Percentiles rank a stretch among this genome's conserved stretches.
These are phyloP conservation scores for Phragmatobia fuliginosa DNA, from an alignment of 2,888 invertebrate species.

Conservation along the genomic window DNA sequence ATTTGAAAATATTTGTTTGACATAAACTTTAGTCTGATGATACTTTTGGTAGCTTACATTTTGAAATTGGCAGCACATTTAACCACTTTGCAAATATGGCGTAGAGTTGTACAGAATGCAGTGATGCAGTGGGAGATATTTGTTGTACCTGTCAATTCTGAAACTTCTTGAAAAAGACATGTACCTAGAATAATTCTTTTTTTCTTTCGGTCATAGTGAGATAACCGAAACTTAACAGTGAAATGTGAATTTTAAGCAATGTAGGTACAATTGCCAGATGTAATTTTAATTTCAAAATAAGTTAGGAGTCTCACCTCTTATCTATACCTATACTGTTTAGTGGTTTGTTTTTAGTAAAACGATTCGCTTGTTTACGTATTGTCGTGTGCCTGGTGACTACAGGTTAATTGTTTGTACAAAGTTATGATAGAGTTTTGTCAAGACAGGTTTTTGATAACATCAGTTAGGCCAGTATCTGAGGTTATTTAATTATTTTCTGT, in stretches of 20 bases:
- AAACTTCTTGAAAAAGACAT: conserved; percentile 75
- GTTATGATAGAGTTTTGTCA: conserved; percentile 63
- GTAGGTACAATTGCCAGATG: conserved; percentile 68
- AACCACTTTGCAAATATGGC: conserved; percentile 79
- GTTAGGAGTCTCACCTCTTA: conserved; percentile 59
- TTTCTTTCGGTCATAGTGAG: conserved; percentile 63
- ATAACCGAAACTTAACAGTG: conserved; percentile 68
- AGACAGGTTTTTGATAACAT: conserved; percentile 56
- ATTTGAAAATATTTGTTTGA: neutral
- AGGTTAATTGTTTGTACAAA: conserved; percentile 35
- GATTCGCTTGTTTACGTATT: conserved; percentile 62
- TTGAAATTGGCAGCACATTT: conserved; percentile 57
- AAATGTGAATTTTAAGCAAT: conserved; percentile 81
- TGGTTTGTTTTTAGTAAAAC: conserved; percentile 62
- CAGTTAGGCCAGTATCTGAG: conserved; percentile 27
- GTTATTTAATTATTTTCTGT: conserved; percentile 12
- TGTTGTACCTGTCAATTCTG: conserved; percentile 77
- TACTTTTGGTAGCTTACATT: conserved; percentile 28
- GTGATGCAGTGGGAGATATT: conserved; percentile 80
- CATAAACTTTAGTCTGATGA: neutral
- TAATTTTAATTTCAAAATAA: conserved; percentile 62
- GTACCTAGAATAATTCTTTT: conserved; percentile 62
- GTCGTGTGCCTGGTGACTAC: conserved; percentile 37
- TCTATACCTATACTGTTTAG: conserved; percentile 56
- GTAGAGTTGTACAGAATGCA: conserved; percentile 81